Evolutionary conservation across 2,888 invertebrate species (phyloP), one percentile per base, ranked within the genome.

Genomic region (Archips crataeganus): DNA sequence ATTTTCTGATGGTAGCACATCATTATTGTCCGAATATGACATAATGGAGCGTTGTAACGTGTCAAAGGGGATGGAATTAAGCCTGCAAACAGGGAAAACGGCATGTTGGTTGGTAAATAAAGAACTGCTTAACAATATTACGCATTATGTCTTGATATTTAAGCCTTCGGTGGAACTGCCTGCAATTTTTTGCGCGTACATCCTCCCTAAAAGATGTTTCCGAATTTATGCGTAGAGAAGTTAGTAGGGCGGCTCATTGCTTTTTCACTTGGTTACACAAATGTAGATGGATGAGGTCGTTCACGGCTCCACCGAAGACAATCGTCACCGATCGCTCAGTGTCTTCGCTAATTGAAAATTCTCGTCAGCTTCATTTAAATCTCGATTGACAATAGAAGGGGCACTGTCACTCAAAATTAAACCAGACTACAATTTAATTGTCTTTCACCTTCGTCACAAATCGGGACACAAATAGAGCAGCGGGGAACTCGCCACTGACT

Each of bases 271-370:
- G 89, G 91, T 91, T 93, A 90, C 90, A 87, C 92, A 92, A 93
- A 93, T 91, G 92, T 89, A 93, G 94, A 94, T 87, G 87, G 89
- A 94, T 93, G 92, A 89, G 89, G 85, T 86, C 87, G 88, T 86
- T 84, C 85, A 81, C 86, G 87, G 83, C 84, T 86, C 83, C 87
- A 87, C 85, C 85, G 83, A 83, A 90, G 92, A 93, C 93, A 91
- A 93, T 93, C 88, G 93, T 91, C 89, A 88, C 84, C 86, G 84
- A 94, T 94, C 92, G 88, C 90, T 94, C 94, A 92, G 89, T 90
- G 94, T 93, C 94, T 82, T 80, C 88, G 81, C 93, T 94, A 94
- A 94, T 94, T 94, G 93, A 90, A 92, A 91, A 92, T 91, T 91
- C 92, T 87, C 89, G 88, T 91, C 88, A 86, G 90, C 88, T 88